Evolutionary conservation across 2,797 vertebrate genomes (phyloP).

Genomic region (Cetoscarus ocellatus): DNA sequence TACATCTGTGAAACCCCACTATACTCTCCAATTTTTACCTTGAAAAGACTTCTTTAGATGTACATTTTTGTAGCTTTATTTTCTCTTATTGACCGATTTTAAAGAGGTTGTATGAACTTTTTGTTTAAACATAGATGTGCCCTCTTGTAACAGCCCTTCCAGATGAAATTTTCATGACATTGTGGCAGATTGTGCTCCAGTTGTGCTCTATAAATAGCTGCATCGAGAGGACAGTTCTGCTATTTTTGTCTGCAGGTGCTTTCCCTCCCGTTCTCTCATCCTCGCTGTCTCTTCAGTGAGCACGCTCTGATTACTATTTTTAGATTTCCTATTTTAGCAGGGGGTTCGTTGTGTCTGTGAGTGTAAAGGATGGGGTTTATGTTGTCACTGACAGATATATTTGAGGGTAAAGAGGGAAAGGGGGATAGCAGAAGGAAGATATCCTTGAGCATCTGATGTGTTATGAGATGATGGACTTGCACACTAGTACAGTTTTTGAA

Average conservation of each 20-base stretch:
- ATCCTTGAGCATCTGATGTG: too few species aligned
- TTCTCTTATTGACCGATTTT: neutral
- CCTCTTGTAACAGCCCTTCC: slow-evolving; percentile 9
- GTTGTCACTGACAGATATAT: slow-evolving; percentile 37
- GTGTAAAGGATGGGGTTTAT: slow-evolving; percentile 9
- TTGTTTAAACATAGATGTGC: slow-evolving; percentile 1
- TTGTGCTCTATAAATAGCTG: slow-evolving; percentile 69
- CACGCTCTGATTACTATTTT: slow-evolving; percentile 70
- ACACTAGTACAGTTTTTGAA: too few species aligned
- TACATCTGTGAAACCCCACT: neutral
- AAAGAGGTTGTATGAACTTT: neutral
- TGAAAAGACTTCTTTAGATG: too few species aligned
- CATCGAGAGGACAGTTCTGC: slow-evolving; percentile 54
- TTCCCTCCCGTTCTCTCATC: slow-evolving; percentile 57
- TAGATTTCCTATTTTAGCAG: slow-evolving; percentile 75
- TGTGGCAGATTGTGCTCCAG: slow-evolving; percentile 54
- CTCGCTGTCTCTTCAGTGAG: slow-evolving; percentile 61
- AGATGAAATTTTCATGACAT: slow-evolving; percentile 51
- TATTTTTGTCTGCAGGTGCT: slow-evolving; percentile 77
- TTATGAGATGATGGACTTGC: too few species aligned
- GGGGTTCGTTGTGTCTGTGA: slow-evolving; percentile 32
- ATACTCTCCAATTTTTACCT: neutral
- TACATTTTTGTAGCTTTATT: neutral
- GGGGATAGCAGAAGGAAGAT: slow-evolving; percentile 50
- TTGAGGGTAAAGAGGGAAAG: slow-evolving; percentile 58